Conservation (phyloP, 2,888 invertebrate species). For the Cheilosia vernalis region DNA sequence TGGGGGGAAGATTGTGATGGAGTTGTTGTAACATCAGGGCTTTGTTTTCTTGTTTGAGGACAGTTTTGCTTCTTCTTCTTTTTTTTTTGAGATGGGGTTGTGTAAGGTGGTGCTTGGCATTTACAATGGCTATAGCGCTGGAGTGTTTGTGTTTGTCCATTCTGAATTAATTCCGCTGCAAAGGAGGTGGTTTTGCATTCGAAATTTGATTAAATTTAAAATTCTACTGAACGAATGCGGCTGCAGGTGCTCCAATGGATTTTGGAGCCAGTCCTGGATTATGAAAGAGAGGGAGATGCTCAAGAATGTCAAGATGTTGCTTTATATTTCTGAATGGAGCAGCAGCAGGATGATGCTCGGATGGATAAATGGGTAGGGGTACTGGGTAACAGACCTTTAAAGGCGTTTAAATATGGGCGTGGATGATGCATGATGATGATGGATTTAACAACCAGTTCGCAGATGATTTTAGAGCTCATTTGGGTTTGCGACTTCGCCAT, state of each 20-base stretch:
- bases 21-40: conserved; percentile 21
- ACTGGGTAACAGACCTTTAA: no score
- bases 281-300: no score
- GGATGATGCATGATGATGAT: no score
- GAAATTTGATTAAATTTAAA: conserved; percentile 54
- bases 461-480: no score
- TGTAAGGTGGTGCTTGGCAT: conserved; percentile 47
- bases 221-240: conserved; percentile 12
- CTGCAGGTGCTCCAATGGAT: conserved; percentile 22
- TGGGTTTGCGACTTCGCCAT: no score
- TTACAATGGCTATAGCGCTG: conserved; percentile 34
- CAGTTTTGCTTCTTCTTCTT: conserved; percentile 16
- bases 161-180: conserved; percentile 42
- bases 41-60: conserved; percentile 51
- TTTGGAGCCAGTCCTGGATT: not conserved
- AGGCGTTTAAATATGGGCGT: no score
- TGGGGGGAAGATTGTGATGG: conserved; percentile 4
- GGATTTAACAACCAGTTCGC: no score
- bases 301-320: no score
- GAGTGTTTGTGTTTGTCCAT: conserved; percentile 19
- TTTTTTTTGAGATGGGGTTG: conserved; percentile 14
- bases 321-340: no score
- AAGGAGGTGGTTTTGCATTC: conserved; percentile 33
- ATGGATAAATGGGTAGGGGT: no score
- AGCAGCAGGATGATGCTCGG: no score